Conservation (phyloP, 2,888 invertebrate genomes). For the Diadegma fenestrale region DNA sequence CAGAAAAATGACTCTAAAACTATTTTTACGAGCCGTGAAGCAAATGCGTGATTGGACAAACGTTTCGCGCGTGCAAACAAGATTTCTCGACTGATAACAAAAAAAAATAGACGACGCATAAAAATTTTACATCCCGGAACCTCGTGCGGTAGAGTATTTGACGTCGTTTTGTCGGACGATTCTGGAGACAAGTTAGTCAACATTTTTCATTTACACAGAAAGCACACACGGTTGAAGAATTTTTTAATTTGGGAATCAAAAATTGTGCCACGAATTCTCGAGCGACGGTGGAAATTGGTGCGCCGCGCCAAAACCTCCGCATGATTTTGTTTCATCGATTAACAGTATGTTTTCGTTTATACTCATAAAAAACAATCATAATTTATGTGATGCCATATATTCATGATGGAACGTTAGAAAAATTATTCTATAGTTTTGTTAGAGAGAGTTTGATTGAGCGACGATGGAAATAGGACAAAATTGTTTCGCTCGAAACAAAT, state of each 20-base stretch:
- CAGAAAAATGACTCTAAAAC: not conserved
- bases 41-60: conserved; percentile 15
- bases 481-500: not conserved
- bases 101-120: conserved; percentile 2
- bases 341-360: not conserved
- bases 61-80: conserved; percentile 21
- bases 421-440: no score
- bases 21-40: not conserved
- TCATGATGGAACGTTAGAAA: not conserved
- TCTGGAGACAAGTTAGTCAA: not conserved
- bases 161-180: not conserved
- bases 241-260: not conserved
- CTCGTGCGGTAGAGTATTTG: not conserved
- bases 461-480: not conserved
- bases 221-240: not conserved
- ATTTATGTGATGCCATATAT: not conserved
- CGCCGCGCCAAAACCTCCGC: not conserved
- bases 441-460: not conserved
- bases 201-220: not conserved
- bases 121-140: conserved; percentile 42
- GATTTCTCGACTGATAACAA: conserved; percentile 28
- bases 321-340: not conserved
- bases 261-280: not conserved
- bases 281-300: conserved; percentile 1
- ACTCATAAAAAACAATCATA: not conserved